phyloP scores from a whole-genome alignment of 2,797 vertebrate species.

The Parambassis ranga region DNA sequence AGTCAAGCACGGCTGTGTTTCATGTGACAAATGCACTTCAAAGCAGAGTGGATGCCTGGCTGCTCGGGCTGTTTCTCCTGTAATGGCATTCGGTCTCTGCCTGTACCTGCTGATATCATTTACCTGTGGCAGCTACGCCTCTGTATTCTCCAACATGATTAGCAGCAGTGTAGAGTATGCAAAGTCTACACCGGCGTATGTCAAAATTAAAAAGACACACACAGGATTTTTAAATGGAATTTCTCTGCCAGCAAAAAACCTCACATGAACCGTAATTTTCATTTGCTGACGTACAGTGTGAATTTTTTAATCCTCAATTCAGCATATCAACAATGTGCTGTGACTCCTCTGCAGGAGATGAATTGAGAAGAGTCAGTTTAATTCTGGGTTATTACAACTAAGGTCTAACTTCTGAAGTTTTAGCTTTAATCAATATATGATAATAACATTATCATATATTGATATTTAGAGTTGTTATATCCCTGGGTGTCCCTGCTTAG shows the following conservation, averaged over 20 bases:
- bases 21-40: conserved; percentile 75
- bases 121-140: conserved; percentile 64
- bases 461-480: too few species aligned
- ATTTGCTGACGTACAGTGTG: conserved; percentile 20
- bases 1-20: conserved; percentile 68
- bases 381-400: not conserved
- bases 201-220: conserved; percentile 32
- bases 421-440: not conserved
- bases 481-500: too few species aligned
- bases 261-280: conserved; percentile 25
- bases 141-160: conserved; percentile 56
- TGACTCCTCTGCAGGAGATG: not conserved
- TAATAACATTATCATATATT: too few species aligned
- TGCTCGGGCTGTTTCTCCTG: conserved; percentile 54
- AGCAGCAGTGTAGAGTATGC: conserved; percentile 21
- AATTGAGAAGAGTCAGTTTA: not conserved
- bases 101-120: conserved; percentile 70
- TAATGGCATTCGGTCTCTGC: conserved; percentile 54
- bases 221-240: conserved; percentile 28
- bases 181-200: conserved; percentile 5
- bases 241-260: conserved; percentile 14
- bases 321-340: not conserved
- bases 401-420: not conserved
- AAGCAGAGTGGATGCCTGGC: conserved; percentile 61
- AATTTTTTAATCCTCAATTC: conserved; percentile 34